Evolutionary conservation across 2,113 vertebrate species (phyloP).

Genomic region (Microcebus murinus): DNA sequence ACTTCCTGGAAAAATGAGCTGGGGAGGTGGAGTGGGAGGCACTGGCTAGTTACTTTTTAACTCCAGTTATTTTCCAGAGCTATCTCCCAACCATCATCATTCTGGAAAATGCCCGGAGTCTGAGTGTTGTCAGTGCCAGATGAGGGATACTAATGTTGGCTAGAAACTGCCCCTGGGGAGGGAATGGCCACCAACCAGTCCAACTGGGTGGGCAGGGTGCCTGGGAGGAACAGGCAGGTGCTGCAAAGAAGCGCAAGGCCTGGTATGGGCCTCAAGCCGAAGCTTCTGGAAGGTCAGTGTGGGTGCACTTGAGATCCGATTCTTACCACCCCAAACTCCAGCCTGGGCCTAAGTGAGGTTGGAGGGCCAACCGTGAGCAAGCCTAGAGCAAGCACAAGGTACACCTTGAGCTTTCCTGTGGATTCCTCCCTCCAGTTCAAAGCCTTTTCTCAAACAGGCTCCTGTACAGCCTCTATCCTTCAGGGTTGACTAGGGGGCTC

Average conservation of each 20-base stretch:
- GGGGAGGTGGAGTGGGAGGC: neutral
- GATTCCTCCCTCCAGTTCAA: neutral
- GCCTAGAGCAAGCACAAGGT: neutral
- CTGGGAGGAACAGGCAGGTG: neutral
- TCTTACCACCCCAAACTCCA: neutral
- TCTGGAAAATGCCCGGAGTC: conserved; percentile 22
- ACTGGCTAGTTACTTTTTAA: conserved; percentile 8
- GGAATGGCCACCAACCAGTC: conserved; percentile 20
- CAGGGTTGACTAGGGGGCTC: neutral
- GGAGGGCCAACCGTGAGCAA: neutral
- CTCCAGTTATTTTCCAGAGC: conserved; percentile 50
- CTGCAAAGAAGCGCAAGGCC: neutral
- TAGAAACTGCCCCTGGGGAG: conserved; percentile 25
- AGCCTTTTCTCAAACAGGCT: neutral
- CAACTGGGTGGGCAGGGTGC: neutral
- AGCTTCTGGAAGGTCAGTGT: neutral
- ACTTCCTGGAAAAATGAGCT: conserved; percentile 21
- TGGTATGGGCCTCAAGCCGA: neutral
- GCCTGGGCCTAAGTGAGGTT: neutral
- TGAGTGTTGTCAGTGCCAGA: neutral
- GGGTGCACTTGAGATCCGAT: neutral
- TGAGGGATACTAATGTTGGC: neutral
- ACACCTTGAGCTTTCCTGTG: neutral
- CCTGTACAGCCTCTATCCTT: neutral
- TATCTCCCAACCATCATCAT: conserved; percentile 4